Evolutionary conservation across 2,797 vertebrate species (phyloP), one percentile per base, ranked within the genome.

Genomic region (Anguilla marmorata): DNA sequence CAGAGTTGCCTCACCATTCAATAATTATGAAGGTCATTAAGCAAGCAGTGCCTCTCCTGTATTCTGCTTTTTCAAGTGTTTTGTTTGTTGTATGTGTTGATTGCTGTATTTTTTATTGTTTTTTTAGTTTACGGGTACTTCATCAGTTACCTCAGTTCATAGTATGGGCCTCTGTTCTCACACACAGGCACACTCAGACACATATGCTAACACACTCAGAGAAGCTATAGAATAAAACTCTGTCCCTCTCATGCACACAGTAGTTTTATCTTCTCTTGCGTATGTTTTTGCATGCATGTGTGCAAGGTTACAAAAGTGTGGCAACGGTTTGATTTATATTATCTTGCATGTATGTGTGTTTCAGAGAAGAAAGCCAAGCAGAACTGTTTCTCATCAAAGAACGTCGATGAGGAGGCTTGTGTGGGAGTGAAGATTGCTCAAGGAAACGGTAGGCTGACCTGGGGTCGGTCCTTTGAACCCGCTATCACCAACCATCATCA

Each of bases 371-470:
- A 87, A 66, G 74, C 58, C 37, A 69, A 86, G 56, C 85, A 82
- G 56, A 50, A 82, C 83, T 79, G 86, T 63, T 86, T 86, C 80
- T 84, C 66, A 21, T 76, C 82, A 11, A 84, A 87, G 80, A 85
- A 4, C 12, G n/a, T 69, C 4, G 88, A 89, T 84, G 82, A 89
- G n/a, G 88, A 27, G 24, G 86, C 50, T 30, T 89, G 86, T 37
- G 88, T 89, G 88, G 88, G 66, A 16, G 37, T 87, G 83, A 89
- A 85, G 86, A 85, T 89, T 52, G 79, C 88, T 66, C 82, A 87
- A 52, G 41, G 33, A 4, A 85, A 85, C 85, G 88, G 88, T 89
- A 87, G 12, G 48, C 45, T 52, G 50, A 37, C 24, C 79, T 76
- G 16, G 8, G 45, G 24, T 48, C 21, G n/a, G 8, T 21, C 45